Conservation (phyloP, 2,888 invertebrate species). For the Carterocephalus palaemon region DNA sequence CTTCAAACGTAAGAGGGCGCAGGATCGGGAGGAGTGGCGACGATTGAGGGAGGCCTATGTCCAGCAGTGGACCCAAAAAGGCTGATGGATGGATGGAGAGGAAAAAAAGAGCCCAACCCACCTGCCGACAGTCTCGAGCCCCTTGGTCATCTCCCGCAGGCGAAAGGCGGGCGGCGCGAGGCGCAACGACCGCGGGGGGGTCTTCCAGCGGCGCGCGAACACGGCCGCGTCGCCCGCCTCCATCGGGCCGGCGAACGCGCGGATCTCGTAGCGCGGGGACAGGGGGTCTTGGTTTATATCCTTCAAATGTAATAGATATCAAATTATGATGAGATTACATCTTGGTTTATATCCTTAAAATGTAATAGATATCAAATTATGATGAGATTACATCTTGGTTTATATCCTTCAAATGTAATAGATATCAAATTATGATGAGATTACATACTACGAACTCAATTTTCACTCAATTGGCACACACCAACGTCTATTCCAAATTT, state of each 20-base stretch:
- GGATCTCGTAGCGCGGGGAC: conserved; percentile 85
- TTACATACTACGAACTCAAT: too few relatives aligned
- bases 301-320: conserved; percentile 65
- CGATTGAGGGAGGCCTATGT: too few relatives aligned
- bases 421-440: neutral
- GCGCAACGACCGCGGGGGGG: conserved; percentile 80
- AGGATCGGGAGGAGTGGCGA: too few relatives aligned
- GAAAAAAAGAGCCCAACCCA: conserved; percentile 37
- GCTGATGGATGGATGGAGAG: too few relatives aligned
- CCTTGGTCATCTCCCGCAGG: conserved; percentile 89
- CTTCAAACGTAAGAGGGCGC: too few relatives aligned
- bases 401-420: too few relatives aligned
- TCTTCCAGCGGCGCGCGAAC: conserved; percentile 90
- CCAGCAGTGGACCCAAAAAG: too few relatives aligned
- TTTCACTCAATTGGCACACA: too few relatives aligned
- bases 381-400: neutral
- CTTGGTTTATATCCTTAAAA: conserved; percentile 79
- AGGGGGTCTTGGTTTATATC: conserved; percentile 82
- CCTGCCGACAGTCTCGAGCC: conserved; percentile 91
- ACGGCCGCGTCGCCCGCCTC: conserved; percentile 82
- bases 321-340: conserved; percentile 38
- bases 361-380: neutral
- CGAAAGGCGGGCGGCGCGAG: conserved; percentile 51
- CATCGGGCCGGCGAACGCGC: conserved; percentile 96
- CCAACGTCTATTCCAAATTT: too few relatives aligned